Evolutionary conservation across 2,888 invertebrate species (phyloP).

Genomic region (Pyrocoelia pectoralis): DNA sequence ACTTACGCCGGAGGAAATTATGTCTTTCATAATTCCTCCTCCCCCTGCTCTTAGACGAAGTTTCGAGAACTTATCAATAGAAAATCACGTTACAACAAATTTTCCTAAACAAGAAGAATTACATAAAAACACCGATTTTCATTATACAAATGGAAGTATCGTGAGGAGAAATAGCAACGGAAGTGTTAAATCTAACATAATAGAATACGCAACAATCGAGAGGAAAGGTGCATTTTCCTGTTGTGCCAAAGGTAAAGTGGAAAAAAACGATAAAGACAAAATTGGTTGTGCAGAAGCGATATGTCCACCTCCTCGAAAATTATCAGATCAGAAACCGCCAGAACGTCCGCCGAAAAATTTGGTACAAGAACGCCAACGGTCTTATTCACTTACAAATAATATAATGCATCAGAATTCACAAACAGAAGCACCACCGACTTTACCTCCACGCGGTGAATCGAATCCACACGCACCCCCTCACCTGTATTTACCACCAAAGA

Average conservation of each 20-base stretch:
- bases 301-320: constrained; percentile 71
- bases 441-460: constrained; percentile 64
- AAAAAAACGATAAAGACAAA: constrained; percentile 59
- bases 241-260: constrained; percentile 68
- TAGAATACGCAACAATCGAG: constrained; percentile 77
- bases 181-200: constrained; percentile 63
- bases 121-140: constrained; percentile 9
- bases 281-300: constrained; percentile 48
- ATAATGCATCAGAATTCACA: constrained; percentile 43
- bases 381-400: constrained; percentile 62
- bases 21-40: constrained; percentile 85
- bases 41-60: constrained; percentile 65
- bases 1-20: constrained; percentile 82
- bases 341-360: constrained; percentile 73
- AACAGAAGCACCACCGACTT: constrained; percentile 60
- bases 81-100: constrained; percentile 9
- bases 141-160: constrained; percentile 28
- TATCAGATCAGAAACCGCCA: constrained; percentile 68
- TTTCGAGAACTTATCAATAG: constrained; percentile 43
- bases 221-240: constrained; percentile 76
- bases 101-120: constrained; percentile 25
- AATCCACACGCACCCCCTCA: constrained; percentile 61
- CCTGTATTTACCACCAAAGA: constrained; percentile 70
- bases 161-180: constrained; percentile 63
- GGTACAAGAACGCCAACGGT: constrained; percentile 64